A percentile compares a stretch with the other conserved stretches of the same genome.
phyloP scores from a whole-genome alignment of 2,888 invertebrate species.

The Anarsia innoxiella region DNA sequence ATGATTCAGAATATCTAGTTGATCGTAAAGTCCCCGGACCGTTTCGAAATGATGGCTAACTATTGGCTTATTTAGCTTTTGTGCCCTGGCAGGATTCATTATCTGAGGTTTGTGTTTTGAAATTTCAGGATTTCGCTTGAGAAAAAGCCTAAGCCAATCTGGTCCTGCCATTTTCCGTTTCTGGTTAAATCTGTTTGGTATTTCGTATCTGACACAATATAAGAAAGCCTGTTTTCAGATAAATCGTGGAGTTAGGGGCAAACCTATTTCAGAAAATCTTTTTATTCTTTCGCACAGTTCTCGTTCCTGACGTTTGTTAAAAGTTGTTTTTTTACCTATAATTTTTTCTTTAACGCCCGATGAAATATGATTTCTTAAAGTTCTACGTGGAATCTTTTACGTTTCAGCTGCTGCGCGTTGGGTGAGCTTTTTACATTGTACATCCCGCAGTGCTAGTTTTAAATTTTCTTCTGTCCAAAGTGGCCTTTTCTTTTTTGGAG shows the following conservation, averaged over 20 bases:
- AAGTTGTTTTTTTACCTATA: not conserved
- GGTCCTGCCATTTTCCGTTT: not conserved
- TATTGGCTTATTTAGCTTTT: not conserved
- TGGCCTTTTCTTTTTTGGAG: not conserved
- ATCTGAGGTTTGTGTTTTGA: slow-evolving; percentile 6
- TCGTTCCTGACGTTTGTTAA: not conserved
- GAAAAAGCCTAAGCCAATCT: not conserved
- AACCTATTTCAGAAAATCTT: not conserved
- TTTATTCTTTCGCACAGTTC: not conserved
- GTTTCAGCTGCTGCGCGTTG: not conserved
- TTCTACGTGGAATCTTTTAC: not conserved
- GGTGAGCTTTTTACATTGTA: not conserved
- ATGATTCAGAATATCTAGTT: slow-evolving; percentile 16
- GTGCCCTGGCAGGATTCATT: slow-evolving; percentile 11
- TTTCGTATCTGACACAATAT: not conserved
- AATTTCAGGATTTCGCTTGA: not conserved
- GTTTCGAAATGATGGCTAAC: not conserved
- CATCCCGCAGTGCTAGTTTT: not conserved
- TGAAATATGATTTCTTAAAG: not conserved
- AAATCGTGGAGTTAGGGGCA: not conserved
- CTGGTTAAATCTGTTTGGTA: not conserved
- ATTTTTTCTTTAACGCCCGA: not conserved
- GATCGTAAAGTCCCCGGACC: slow-evolving; percentile 7
- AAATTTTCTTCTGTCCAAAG: not conserved
- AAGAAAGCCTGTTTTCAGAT: not conserved